phyloP scores from a whole-genome alignment of 1,140 invertebrate species.

The Aphis gossypii region DNA sequence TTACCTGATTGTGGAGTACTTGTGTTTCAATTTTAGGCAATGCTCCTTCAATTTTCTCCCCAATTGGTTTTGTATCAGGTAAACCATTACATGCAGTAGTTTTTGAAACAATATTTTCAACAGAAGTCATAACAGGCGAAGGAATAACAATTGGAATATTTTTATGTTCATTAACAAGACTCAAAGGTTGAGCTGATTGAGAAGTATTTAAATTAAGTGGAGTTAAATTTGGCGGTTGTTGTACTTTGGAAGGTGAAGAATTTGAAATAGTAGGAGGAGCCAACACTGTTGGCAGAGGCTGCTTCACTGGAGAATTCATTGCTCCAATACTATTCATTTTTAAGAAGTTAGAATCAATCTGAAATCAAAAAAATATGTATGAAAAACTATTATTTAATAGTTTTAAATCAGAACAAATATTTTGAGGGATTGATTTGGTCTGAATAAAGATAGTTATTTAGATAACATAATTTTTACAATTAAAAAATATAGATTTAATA shows the following conservation, averaged over 20 bases:
- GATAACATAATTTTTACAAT: background rate
- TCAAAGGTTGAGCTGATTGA: slow-evolving; percentile 51
- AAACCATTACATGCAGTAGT: slow-evolving; percentile 47
- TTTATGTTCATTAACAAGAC: slow-evolving; percentile 52
- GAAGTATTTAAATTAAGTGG: slow-evolving; percentile 49
- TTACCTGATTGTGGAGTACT: background rate
- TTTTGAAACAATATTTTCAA: slow-evolving; percentile 46
- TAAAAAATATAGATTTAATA: too few relatives aligned
- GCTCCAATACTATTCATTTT: slow-evolving; percentile 54
- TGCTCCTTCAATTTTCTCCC: slow-evolving; percentile 26
- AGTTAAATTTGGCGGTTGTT: slow-evolving; percentile 50
- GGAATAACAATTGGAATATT: slow-evolving; percentile 5
- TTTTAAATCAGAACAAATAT: background rate
- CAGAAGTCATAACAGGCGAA: background rate
- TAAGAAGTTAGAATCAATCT: slow-evolving; percentile 19
- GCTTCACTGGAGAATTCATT: slow-evolving; percentile 55
- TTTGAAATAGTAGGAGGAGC: slow-evolving; percentile 38
- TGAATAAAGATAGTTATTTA: background rate
- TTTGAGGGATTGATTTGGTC: background rate
- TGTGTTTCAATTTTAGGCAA: slow-evolving; percentile 39
- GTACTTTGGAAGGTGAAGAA: slow-evolving; percentile 50
- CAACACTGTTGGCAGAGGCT: slow-evolving; percentile 44
- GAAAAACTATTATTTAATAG: background rate
- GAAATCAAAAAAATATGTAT: background rate
- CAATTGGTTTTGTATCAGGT: slow-evolving; percentile 34